Evolutionary conservation across 2,888 invertebrate genomes (phyloP).

Genomic region (Galerucella pusilla): DNA sequence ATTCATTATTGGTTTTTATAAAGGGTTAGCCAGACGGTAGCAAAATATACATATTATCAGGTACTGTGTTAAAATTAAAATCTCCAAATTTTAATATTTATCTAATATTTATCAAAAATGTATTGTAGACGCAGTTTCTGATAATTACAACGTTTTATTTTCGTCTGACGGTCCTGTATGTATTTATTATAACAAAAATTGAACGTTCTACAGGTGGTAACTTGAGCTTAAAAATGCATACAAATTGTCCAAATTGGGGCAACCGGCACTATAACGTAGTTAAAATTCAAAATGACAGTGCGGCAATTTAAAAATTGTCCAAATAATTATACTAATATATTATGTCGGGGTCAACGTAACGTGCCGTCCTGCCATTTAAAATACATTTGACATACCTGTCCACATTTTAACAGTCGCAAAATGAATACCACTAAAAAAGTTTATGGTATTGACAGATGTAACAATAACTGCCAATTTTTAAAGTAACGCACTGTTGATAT

Average conservation of each 20-base stretch:
- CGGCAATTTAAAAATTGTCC: not conserved
- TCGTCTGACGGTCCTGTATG: not conserved
- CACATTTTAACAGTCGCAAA: no score
- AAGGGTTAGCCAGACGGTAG: not conserved
- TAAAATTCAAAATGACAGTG: not conserved
- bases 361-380: no score
- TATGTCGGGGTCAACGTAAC: no score
- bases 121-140: not conserved
- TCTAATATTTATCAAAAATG: no score
- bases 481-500: not conserved
- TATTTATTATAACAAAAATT: conserved; percentile 1
- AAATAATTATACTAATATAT: not conserved
- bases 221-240: not conserved
- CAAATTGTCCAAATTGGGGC: not conserved
- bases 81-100: no score
- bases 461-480: not conserved
- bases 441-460: not conserved
- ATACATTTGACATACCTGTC: no score
- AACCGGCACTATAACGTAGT: not conserved
- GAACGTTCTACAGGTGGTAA: not conserved
- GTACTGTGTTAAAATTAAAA: no score
- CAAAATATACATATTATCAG: not conserved
- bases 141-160: not conserved
- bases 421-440: no score
- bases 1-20: not conserved